A percentile compares a stretch with the other conserved stretches of the same genome.
phyloP scores from a whole-genome alignment of 2,113 vertebrate species.

The Anguilla japonica region DNA sequence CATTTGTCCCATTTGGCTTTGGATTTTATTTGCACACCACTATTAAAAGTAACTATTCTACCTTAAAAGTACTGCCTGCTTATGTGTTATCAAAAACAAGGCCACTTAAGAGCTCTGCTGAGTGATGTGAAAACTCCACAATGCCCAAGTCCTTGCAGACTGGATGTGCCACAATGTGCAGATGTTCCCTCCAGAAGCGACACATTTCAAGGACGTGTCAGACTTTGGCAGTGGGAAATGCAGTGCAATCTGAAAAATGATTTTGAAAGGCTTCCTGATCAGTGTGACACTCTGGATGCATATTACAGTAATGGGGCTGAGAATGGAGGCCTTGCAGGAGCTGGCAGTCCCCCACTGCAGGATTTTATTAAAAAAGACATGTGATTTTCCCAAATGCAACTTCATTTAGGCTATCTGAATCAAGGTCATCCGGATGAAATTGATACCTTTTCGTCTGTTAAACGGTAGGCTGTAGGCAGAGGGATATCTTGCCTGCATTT shows the following conservation, averaged over 20 bases:
- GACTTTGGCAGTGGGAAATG: neutral
- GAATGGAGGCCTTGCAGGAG: neutral
- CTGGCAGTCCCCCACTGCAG: constrained; percentile 13
- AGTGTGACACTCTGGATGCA: neutral
- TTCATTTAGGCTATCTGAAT: constrained; percentile 9
- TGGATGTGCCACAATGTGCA: neutral
- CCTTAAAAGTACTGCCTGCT: neutral
- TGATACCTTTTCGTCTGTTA: constrained; percentile 4
- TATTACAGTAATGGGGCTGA: neutral
- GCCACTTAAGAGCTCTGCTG: neutral
- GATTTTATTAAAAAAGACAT: constrained; percentile 17
- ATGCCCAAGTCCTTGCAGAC: neutral
- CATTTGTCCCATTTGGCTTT: too few relatives aligned
- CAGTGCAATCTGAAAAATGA: neutral
- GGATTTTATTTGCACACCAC: neutral
- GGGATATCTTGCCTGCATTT: neutral
- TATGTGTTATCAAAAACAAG: neutral
- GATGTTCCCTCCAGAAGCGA: neutral
- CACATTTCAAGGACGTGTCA: neutral
- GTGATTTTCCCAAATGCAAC: neutral
- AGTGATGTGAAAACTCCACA: neutral
- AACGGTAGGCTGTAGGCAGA: neutral
- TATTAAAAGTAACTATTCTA: too few relatives aligned
- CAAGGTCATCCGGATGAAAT: constrained; percentile 23
- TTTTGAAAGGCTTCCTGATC: constrained; percentile 6